Base-by-base conservation (phyloP, 2,888 invertebrate species). In the Pseudanteris insignis region DNA sequence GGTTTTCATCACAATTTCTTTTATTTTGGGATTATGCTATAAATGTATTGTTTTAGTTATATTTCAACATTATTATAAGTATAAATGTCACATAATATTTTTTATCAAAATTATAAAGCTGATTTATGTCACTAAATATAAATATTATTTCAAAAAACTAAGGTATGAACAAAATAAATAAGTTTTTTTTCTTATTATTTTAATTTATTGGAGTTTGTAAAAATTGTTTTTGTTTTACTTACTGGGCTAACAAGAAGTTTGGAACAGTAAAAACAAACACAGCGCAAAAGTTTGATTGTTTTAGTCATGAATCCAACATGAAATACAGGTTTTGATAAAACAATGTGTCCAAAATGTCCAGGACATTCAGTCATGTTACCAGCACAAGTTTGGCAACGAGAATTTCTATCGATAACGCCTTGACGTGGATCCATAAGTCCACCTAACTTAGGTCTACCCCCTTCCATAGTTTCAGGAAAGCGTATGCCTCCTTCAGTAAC, bases 351-450 rank as follows among this genome's bases (percentile, higher is more conserved):
- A 83, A 99, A 99, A 81, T 99, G 99, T 1, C 99, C 99, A 1
- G 99, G 97, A 79, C 99, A 99, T 81, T 98, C 97, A 0, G 95
- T 93, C 92, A 97, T 94, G 76, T 95, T 96, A 33, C 98, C 94
- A 61, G 96, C 96, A 79, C 96, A 97, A 0, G 96, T 97, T 80
- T 94, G 94, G 75, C 96, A 96, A 58, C 95, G 85, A 2, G 96
- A 93, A 72, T 87, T 89, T 68, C 97, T 86, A 80, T 99, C 98
- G 30, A 97, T 93, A 55, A 96, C 96, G 71, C 98, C 99, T 83
- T 99, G 98, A 47, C 99, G 85, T 0, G 99, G 99, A 81, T 99
- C 99, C 98, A 99, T 99, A 65, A 99, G 88, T 18, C 99, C 99
- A 0, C 97, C 96, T 60, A 97, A 81, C 80, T 99, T 99, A 0